phyloP scores from a whole-genome alignment of 2,113 vertebrate species.

The Sakesphorus luctuosus region DNA sequence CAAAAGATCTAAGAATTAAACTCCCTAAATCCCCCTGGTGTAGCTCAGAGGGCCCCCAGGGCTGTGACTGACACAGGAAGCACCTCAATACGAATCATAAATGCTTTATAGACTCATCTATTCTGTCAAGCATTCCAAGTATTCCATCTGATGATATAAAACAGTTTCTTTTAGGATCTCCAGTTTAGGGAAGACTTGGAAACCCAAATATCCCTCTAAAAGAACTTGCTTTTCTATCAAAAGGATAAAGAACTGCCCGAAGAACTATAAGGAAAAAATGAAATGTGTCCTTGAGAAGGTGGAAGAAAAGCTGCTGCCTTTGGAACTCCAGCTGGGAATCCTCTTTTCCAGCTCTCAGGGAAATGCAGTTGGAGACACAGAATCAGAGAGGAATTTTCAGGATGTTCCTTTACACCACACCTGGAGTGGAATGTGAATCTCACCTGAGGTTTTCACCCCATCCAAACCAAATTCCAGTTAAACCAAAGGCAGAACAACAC shows the following conservation, averaged over 20 bases:
- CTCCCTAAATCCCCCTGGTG: accelerated
- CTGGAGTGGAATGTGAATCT: neutral
- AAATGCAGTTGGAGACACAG: neutral
- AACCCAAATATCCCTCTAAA: neutral
- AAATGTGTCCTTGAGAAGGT: neutral
- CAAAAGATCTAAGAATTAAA: neutral
- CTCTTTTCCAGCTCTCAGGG: neutral
- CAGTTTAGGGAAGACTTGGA: neutral
- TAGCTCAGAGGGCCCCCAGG: neutral
- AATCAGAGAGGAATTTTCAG: neutral
- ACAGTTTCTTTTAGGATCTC: neutral
- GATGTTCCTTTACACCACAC: neutral
- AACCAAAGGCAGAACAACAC: neutral
- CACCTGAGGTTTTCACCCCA: neutral
- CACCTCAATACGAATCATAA: accelerated
- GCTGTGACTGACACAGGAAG: neutral
- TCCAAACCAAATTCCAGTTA: neutral
- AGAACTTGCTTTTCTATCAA: neutral
- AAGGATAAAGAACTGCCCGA: neutral
- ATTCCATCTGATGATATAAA: neutral
- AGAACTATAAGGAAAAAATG: neutral
- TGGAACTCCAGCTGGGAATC: neutral
- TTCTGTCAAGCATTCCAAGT: neutral
- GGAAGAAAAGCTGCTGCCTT: neutral
- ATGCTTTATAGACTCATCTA: neutral